phyloP scores from a whole-genome alignment of 1,140 invertebrate genomes.

The Drosophila santomea region DNA sequence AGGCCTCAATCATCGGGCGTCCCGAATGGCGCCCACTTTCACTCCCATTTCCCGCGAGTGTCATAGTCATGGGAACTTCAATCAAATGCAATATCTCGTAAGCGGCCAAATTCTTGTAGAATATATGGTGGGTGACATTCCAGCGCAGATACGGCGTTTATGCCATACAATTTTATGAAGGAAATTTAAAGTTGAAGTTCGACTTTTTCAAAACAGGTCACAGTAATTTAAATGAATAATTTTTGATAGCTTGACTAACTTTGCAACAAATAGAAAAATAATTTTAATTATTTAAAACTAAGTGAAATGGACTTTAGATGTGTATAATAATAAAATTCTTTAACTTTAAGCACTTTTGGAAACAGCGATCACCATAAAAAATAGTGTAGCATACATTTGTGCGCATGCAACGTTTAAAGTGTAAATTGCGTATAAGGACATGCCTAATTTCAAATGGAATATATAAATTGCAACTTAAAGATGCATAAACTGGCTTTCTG shows the following conservation, averaged over 20 bases:
- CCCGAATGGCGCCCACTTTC: constrained; percentile 7
- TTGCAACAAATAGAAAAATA: too few relatives aligned
- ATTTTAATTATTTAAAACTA: too few relatives aligned
- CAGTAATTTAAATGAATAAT: too few relatives aligned
- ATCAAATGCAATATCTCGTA: constrained; percentile 43
- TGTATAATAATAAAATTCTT: too few relatives aligned
- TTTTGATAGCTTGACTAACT: too few relatives aligned
- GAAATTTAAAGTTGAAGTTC: background rate
- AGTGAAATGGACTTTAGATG: too few relatives aligned
- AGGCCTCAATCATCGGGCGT: constrained; percentile 9
- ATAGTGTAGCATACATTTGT: constrained; percentile 13
- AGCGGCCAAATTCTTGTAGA: constrained; percentile 14
- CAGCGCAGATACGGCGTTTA: constrained; percentile 13
- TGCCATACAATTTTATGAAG: constrained; percentile 19
- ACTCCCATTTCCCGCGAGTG: constrained; percentile 27
- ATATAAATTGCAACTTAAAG: too few relatives aligned
- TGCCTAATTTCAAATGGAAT: too few relatives aligned
- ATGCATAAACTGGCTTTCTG: constrained; percentile 9
- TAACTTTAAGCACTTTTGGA: too few relatives aligned
- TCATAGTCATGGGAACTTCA: constrained; percentile 12
- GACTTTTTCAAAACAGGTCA: too few relatives aligned
- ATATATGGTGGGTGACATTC: constrained; percentile 26
- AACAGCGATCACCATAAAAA: background rate
- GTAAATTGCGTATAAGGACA: too few relatives aligned
- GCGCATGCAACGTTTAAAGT: background rate